Conservation (phyloP, 2,113 vertebrate genomes). For the Mastomys natalensis region DNA sequence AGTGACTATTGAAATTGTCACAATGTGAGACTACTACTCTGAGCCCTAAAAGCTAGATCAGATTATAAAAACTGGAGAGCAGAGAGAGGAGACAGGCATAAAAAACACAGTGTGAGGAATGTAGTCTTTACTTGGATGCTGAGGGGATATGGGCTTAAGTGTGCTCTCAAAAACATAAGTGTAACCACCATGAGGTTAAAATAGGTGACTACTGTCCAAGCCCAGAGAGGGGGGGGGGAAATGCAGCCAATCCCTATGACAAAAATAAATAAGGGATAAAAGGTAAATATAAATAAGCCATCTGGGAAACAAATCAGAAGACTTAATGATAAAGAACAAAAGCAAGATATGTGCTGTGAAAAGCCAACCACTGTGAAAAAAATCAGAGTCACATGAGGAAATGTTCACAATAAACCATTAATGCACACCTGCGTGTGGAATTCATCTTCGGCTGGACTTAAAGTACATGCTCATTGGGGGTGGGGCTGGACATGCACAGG, state of each 20-base stretch:
- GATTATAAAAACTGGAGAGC: neutral
- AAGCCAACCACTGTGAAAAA: slow-evolving; percentile 12
- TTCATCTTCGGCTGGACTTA: neutral
- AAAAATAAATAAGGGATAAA: slow-evolving; percentile 32
- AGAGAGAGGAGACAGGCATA: neutral
- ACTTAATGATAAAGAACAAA: neutral
- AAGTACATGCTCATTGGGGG: neutral
- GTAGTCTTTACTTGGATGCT: slow-evolving; percentile 41
- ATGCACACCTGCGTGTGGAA: neutral
- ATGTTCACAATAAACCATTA: neutral
- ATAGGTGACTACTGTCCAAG: slow-evolving; percentile 47
- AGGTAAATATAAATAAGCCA: neutral
- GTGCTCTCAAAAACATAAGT: slow-evolving; percentile 13
- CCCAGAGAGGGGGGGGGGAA: slow-evolving; percentile 20
- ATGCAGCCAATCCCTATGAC: slow-evolving; percentile 25
- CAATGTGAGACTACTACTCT: neutral
- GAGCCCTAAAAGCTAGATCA: neutral
- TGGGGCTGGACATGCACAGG: neutral
- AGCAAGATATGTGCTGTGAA: neutral
- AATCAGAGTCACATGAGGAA: neutral
- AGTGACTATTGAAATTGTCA: slow-evolving; percentile 31
- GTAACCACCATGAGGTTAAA: slow-evolving; percentile 44
- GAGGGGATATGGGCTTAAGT: slow-evolving; percentile 5
- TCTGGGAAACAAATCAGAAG: neutral
- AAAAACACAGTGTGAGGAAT: neutral